A percentile compares a stretch with the other conserved stretches of the same genome.
Conservation (phyloP, 2,113 vertebrate species). For the Empidonax alnorum region DNA sequence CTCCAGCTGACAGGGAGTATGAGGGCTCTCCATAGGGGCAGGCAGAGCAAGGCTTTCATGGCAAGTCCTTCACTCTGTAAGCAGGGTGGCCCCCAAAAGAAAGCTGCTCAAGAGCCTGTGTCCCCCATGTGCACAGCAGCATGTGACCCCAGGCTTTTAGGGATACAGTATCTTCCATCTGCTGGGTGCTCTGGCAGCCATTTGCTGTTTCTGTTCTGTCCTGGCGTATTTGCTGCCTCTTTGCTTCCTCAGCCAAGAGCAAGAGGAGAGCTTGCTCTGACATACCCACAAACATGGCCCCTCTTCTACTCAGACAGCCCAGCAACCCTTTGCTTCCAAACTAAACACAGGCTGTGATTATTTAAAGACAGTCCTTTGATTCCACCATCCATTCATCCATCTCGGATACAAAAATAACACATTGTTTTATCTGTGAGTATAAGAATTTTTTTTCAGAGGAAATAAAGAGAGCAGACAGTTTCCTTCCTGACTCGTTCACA, state of each 20-base stretch:
- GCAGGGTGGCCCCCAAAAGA: accelerated
- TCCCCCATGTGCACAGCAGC: neutral
- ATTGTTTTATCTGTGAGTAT: constrained; percentile 79
- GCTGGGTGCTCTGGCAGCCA: neutral
- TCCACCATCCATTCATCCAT: constrained; percentile 64
- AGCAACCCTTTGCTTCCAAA: constrained; percentile 47
- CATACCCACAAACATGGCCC: neutral
- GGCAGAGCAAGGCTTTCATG: neutral
- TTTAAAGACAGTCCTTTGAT: constrained; percentile 64
- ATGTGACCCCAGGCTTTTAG: neutral
- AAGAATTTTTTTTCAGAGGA: constrained; percentile 82
- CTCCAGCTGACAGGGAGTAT: accelerated
- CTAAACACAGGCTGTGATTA: constrained; percentile 67
- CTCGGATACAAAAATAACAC: constrained; percentile 78
- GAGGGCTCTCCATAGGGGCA: neutral
- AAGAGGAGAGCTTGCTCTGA: neutral
- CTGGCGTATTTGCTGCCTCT: neutral
- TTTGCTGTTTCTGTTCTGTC: neutral
- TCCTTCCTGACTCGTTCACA: constrained; percentile 88
- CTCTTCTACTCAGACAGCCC: constrained; percentile 17
- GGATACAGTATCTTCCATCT: neutral
- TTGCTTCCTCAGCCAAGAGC: neutral
- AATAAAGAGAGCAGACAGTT: constrained; percentile 91
- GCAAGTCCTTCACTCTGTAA: neutral
- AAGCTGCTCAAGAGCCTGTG: neutral